Evolutionary conservation across 2,113 vertebrate species (phyloP).

Genomic region (Lagopus leucura): DNA sequence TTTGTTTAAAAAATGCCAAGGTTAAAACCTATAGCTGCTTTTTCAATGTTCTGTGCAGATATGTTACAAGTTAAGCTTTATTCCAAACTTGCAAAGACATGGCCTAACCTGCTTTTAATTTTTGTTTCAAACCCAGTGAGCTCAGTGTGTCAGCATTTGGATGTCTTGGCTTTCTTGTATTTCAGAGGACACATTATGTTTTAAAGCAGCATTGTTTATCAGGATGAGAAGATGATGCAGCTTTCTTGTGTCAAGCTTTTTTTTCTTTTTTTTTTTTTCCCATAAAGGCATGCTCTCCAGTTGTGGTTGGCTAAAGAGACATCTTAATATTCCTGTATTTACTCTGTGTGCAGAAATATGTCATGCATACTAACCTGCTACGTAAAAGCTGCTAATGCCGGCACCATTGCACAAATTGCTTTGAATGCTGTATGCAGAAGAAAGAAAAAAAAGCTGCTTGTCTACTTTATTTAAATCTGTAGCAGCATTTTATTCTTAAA

Average conservation of each 20-base stretch:
- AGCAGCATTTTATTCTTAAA: constrained; percentile 43
- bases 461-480: not conserved
- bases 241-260: constrained; percentile 3
- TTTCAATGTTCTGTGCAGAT: not conserved
- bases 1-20: constrained; percentile 10
- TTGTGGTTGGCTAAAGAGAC: constrained; percentile 37
- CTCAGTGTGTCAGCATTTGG: not conserved
- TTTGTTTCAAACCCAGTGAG: not conserved
- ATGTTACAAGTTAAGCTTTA: not conserved
- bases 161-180: constrained; percentile 45
- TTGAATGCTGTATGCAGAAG: constrained; percentile 56
- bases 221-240: constrained; percentile 51
- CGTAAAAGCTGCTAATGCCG: not conserved
- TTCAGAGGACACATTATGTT: constrained; percentile 6
- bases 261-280: constrained; percentile 5
- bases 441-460: not conserved
- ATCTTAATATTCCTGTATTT: not conserved
- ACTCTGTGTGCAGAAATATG: constrained; percentile 46
- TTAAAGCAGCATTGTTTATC: constrained; percentile 50
- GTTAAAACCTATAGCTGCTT: not conserved
- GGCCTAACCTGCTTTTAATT: not conserved
- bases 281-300: constrained; percentile 55
- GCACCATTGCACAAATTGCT: constrained; percentile 38
- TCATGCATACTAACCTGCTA: constrained; percentile 61
- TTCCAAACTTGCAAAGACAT: not conserved